These are phyloP conservation scores for Platorchestia sp. DNA, from an alignment of 1,140 invertebrate species.

Conservation along the genomic window DNA sequence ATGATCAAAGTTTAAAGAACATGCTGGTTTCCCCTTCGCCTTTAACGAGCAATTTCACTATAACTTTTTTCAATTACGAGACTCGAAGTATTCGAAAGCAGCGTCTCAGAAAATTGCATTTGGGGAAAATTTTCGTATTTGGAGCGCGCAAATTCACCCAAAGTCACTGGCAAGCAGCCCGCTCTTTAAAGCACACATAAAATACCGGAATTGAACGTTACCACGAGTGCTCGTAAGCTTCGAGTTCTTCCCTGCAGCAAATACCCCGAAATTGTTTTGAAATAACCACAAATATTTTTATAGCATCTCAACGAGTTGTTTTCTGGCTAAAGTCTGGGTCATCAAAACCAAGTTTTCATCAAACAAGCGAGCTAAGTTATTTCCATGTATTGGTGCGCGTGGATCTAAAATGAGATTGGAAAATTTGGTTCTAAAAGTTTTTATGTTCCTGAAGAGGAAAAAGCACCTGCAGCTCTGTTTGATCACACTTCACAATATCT, in stretches of 20 bases:
- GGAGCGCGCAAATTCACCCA: neutral
- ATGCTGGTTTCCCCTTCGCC: neutral
- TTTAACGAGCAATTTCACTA: constrained; percentile 1
- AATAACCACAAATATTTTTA: neutral
- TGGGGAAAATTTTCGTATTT: neutral
- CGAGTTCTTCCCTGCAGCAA: neutral
- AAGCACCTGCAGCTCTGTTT: neutral
- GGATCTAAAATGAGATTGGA: neutral
- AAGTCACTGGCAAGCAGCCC: neutral
- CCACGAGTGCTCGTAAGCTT: neutral
- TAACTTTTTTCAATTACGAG: constrained; percentile 10
- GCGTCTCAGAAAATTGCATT: neutral
- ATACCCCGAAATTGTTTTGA: neutral
- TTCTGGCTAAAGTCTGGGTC: neutral
- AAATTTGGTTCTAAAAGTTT: neutral
- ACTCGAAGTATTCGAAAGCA: neutral
- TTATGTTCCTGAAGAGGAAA: neutral
- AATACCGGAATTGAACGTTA: neutral
- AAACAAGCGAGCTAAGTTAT: neutral
- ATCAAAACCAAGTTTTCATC: neutral
- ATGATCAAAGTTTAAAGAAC: constrained; percentile 10
- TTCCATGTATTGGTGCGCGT: neutral
- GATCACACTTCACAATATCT: neutral
- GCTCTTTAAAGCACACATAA: neutral
- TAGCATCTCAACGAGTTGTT: neutral